Evolutionary conservation across 2,797 vertebrate species (phyloP).

Genomic region (Zenarchopterus dispar): DNA sequence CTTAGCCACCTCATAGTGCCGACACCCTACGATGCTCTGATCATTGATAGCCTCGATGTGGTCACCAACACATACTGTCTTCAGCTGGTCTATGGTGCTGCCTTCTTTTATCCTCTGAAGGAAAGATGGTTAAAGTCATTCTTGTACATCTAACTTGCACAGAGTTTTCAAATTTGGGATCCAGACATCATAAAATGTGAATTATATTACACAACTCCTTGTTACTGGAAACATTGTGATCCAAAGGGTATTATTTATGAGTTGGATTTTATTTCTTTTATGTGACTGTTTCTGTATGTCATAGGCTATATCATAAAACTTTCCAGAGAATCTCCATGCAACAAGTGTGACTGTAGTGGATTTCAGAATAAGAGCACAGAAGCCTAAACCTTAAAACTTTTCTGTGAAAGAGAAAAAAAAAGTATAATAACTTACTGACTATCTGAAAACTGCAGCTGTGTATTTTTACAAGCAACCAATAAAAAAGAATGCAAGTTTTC

Average conservation of each 20-base stretch:
- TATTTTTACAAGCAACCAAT: not conserved
- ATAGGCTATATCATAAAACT: not conserved
- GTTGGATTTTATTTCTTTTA: too few species aligned
- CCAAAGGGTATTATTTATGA: too few species aligned
- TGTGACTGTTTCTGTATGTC: too few species aligned
- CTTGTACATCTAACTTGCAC: too few species aligned
- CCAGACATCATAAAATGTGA: too few species aligned
- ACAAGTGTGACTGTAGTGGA: too few species aligned
- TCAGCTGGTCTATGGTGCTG: constrained; percentile 91
- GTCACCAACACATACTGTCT: constrained; percentile 92
- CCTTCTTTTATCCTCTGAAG: constrained; percentile 94
- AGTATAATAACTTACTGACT: not conserved
- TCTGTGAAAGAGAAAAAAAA: not conserved
- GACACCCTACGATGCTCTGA: constrained; percentile 95
- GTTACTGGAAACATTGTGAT: too few species aligned
- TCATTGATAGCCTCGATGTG: constrained; percentile 98
- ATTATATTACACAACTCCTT: too few species aligned
- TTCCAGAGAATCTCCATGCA: not conserved
- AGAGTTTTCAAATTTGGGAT: not conserved
- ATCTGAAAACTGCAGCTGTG: not conserved
- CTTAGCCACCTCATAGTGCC: constrained; percentile 96
- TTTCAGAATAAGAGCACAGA: not conserved
- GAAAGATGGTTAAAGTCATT: not conserved
- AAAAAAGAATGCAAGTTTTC: not conserved
- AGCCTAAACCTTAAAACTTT: not conserved